These are phyloP conservation scores for Vireo griseus DNA, from an alignment of 2,797 vertebrate species.

Conservation along the genomic window DNA sequence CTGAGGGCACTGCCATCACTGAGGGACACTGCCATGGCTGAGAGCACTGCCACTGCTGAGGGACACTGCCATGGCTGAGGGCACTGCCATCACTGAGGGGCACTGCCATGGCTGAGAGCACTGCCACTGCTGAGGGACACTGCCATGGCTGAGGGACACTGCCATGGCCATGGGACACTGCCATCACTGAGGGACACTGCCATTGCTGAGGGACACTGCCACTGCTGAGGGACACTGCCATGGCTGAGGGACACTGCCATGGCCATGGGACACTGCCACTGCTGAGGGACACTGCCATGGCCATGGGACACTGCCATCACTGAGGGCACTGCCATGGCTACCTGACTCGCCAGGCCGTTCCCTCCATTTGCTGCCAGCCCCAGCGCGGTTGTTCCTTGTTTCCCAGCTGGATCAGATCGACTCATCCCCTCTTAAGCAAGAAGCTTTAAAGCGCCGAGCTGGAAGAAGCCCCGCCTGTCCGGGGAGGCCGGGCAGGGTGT, in stretches of 20 bases:
- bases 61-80: not conserved
- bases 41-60: not conserved
- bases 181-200: not conserved
- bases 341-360: not conserved
- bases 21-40: rapidly evolving
- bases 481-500: not conserved
- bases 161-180: not conserved
- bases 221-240: not conserved
- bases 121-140: not conserved
- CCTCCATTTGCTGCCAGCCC: constrained; percentile 44
- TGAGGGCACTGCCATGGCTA: not conserved
- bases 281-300: not conserved
- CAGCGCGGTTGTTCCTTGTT: not conserved
- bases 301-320: not conserved
- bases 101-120: not conserved
- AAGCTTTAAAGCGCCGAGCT: not conserved
- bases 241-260: not conserved
- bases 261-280: not conserved
- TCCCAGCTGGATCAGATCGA: not conserved
- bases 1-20: not conserved
- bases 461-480: constrained; percentile 15
- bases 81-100: not conserved
- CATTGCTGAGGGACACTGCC: not conserved
- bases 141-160: not conserved
- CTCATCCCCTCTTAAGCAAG: not conserved